Base-by-base conservation (phyloP, 1,140 invertebrate species). In the Diprion similis region DNA sequence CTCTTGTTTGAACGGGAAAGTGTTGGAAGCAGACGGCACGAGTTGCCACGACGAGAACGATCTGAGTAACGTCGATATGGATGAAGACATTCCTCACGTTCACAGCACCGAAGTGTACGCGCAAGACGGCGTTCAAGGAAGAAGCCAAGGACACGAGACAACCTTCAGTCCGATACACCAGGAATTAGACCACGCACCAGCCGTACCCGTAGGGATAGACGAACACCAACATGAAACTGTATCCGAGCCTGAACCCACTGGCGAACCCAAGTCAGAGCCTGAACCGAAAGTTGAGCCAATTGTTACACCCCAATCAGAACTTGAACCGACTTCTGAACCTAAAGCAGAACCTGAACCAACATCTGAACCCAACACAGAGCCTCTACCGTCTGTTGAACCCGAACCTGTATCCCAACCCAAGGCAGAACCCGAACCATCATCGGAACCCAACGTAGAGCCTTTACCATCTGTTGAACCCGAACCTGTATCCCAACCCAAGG, bases 1-100 rank as follows among this genome's bases (percentile, higher is more conserved):
- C 82, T 89, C 83, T 10, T 97, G 96, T 84, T 92, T 92, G n/a
- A 76, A 84, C 18, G 85, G 85, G 19, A 86, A 89, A 77, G 74
- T 81, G 2, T 81, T 93, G n/a, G 86, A 86, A 75, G 74, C 75
- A 10, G 84, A 86, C 76, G 85, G 83, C 17, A 90, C 89, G 77
- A 88, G 79, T 37, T 92, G 91, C 71, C 71, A 83, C 10, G 74
- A 81, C 8, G 75, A 79, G 8, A 78, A 77, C 70, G 79, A 85
- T 64, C 72, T 84, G 65, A 82, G 84, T 64, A 80, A 88, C 59
- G 74, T 82, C 15, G 71, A 83, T 11, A 81, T 81, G 78, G 80
- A 82, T 1, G 77, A 78, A 10, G 71, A 68, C 10, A 15, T 59
- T 0, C 19, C 69, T 8, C 70, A 51, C 13, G 74, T 78, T 47